Evolutionary conservation across 2,888 invertebrate species (phyloP), one percentile per base, ranked within the genome.

Genomic region (Alcis repandata): DNA sequence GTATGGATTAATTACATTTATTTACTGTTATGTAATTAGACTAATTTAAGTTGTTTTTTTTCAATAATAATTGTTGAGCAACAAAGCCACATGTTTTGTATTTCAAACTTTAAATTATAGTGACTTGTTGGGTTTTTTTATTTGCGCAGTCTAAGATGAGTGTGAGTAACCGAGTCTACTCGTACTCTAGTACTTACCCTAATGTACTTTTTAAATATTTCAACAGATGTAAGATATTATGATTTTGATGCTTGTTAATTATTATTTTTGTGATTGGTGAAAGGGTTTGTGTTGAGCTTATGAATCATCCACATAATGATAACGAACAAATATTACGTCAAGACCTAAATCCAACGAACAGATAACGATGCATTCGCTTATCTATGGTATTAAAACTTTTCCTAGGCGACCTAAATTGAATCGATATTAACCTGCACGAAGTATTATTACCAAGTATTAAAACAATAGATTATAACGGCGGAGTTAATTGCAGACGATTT

Each of bases 331-430:
- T 41, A 64, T 45, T 60, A 57, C 63, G 65, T 67, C 64, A 63
- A 40, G 17, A 33, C 51, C 53, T 43, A 62, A 67, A 67, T 59
- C 41, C 32, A 66, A 66, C 51, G 66, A 3, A 40, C 19, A 57
- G 70, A 70, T 73, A 72, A 63, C 60, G 41, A 45, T 65, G 67
- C 67, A 68, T 22, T 32, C 43, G 45, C 52, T 64, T 72, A 68
- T 70, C 64, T 61, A 7, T 45, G 1, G 10, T 38, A 43, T 48
- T 41, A 17, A 43, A 51, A 40, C 41, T 20, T 57, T 63, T 63
- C 46, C 41, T 48, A 41, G 48, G 33, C 32, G 59, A 48, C 48
- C 33, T 48, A 59, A 53, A 63, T 43, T 54, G 3, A 32, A 4
- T 48, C 19, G 20, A 51, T n/a, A 8, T 0, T 20, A 3, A 51